phyloP scores from a whole-genome alignment of 2,888 invertebrate genomes.

The Philereme transversata region DNA sequence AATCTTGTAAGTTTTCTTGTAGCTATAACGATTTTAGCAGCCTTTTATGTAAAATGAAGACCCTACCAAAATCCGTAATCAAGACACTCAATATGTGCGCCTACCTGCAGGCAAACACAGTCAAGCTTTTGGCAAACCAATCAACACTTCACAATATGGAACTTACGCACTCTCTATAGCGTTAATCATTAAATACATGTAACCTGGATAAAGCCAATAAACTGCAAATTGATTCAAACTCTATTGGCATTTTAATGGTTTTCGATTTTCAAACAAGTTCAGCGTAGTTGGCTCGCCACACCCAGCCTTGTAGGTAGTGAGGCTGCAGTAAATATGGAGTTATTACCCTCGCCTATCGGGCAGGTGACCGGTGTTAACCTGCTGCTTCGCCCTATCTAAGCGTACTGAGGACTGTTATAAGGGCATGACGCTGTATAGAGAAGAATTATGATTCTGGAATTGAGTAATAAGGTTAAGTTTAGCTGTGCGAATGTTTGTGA shows the following conservation, averaged over 20 bases:
- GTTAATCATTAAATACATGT: background rate
- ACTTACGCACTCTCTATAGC: background rate
- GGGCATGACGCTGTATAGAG: background rate
- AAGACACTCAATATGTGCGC: too few relatives aligned
- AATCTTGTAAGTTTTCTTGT: too few relatives aligned
- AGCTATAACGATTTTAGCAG: too few relatives aligned
- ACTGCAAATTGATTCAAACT: slow-evolving; percentile 5
- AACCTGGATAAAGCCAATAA: background rate
- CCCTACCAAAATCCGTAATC: too few relatives aligned
- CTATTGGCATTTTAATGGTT: slow-evolving; percentile 25
- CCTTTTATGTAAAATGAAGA: too few relatives aligned
- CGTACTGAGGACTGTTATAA: slow-evolving; percentile 14
- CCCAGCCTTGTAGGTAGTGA: slow-evolving; percentile 29
- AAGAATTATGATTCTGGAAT: too few relatives aligned
- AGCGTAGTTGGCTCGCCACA: slow-evolving; percentile 29
- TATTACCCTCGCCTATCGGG: slow-evolving; percentile 43
- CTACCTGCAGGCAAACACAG: too few relatives aligned
- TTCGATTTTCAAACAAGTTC: slow-evolving; percentile 27
- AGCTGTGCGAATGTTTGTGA: too few relatives aligned
- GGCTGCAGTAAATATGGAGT: slow-evolving; percentile 39
- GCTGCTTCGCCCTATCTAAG: slow-evolving; percentile 41
- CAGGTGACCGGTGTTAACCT: slow-evolving; percentile 44
- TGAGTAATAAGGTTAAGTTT: background rate
- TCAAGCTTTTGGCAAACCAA: too few relatives aligned
- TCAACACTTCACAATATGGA: too few relatives aligned